Conservation (phyloP, 2,113 vertebrate species). For the Phaetusa simplex region DNA sequence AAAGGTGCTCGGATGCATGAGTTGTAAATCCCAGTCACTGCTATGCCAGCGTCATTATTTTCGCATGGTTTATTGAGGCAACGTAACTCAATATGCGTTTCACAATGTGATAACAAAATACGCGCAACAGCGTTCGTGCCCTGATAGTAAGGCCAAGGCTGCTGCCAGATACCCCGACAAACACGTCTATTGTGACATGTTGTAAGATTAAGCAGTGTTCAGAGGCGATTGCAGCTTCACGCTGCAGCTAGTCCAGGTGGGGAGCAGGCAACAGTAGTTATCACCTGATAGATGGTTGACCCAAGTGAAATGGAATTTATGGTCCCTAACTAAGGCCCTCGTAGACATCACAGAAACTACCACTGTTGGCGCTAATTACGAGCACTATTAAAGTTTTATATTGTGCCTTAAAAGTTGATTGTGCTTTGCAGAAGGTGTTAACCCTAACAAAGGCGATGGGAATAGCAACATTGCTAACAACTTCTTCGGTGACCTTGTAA, state of each 20-base stretch:
- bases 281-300: slow-evolving; percentile 25
- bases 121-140: rapidly evolving
- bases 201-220: neutral
- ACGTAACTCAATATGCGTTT: neutral
- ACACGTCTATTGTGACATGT: rapidly evolving
- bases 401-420: slow-evolving; percentile 32
- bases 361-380: neutral
- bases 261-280: neutral
- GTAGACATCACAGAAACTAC: neutral
- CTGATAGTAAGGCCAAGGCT: neutral
- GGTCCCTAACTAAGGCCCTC: neutral
- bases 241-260: neutral
- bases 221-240: neutral
- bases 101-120: neutral
- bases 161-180: neutral
- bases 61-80: neutral
- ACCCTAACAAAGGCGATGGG: neutral
- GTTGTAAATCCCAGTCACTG: slow-evolving; percentile 7
- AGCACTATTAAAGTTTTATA: slow-evolving; percentile 18
- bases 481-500: neutral
- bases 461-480: neutral
- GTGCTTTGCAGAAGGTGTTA: slow-evolving; percentile 21
- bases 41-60: neutral
- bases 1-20: slow-evolving; percentile 72
- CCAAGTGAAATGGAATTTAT: slow-evolving; percentile 20